Base-by-base conservation (phyloP, 2,113 vertebrate species). In the Egretta garzetta region DNA sequence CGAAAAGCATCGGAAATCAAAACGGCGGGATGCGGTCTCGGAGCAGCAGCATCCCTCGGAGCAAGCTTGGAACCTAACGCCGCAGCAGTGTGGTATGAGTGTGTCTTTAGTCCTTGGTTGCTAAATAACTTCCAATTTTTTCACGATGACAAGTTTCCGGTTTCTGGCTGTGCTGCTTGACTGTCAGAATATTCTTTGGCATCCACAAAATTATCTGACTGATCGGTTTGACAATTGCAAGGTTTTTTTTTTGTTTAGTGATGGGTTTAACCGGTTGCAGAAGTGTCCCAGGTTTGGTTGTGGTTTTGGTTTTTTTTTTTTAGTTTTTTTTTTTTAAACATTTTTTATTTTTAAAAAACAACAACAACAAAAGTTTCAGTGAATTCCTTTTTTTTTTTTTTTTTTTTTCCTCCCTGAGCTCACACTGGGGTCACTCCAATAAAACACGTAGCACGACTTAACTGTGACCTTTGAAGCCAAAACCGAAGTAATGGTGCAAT, bases 161-260 rank as follows among this genome's bases (percentile, higher is more conserved):
- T 97, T 98, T 98, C 97, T 97, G 98, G 97, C 98, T 98, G 98
- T 98, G 98, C 98, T 97, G 97, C 95, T 98, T 97, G 97, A 98
- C 96, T 98, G 97, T 98, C 98, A 97, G 97, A 97, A 97, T 95
- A 98, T 98, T 98, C 98, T 98, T 98, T 98, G 98, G 98, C 98
- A 98, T 98, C 97, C 98, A 97, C 86, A 98, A 97, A 97, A 98
- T 90, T 96, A 92, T 96, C 98, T 96, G 96, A 98, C 96, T 94
- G 97, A 97, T 95, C 92, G 95, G 97, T 98, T 93, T 97, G 97
- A 98, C 86, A 97, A 98, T 96, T 97, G 94, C 97, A 98, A 97
- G 96, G 86, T 82, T 41, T 12, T 13, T 41, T 41, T 86, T 77
- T 94, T 97, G 97, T 91, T 97, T 97, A 97, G 94, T 97, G 98